Conservation (phyloP, 2,113 vertebrate species). For the Tyrannus savana region DNA sequence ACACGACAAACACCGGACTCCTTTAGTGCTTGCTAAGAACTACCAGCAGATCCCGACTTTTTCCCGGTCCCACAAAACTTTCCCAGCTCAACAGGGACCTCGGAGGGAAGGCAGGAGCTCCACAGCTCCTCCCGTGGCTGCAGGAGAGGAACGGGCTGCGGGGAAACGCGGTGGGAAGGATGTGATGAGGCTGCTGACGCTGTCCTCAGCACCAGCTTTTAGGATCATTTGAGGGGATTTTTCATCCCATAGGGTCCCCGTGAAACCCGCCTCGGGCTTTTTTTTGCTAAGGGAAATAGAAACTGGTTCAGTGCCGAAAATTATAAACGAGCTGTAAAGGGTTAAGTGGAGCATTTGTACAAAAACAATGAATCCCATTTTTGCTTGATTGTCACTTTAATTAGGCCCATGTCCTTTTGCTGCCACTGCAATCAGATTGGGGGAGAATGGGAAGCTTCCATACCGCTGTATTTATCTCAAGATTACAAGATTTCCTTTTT, state of each 20-base stretch:
- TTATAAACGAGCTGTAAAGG: background rate
- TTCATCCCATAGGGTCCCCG: background rate
- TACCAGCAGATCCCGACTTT: fast-evolving
- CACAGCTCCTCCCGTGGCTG: background rate
- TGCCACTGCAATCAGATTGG: slow-evolving; percentile 65
- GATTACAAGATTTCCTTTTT: slow-evolving; percentile 39
- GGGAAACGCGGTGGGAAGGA: fast-evolving
- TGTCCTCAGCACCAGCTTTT: background rate
- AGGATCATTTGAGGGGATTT: background rate
- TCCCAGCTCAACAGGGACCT: background rate
- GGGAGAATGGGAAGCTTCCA: slow-evolving; percentile 65
- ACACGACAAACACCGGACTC: fast-evolving
- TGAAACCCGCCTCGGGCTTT: background rate
- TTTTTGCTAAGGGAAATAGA: background rate
- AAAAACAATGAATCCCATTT: slow-evolving; percentile 61
- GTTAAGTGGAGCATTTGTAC: slow-evolving; percentile 52
- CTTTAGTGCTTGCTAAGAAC: background rate
- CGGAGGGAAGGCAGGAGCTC: background rate
- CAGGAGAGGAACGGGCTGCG: background rate
- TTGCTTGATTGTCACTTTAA: slow-evolving; percentile 76
- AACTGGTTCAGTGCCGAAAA: background rate
- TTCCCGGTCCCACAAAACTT: background rate
- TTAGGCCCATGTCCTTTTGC: slow-evolving; percentile 69
- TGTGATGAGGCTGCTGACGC: background rate
- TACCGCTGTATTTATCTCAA: slow-evolving; percentile 59